Percentiles rank a stretch among this genome's conserved stretches.
These are phyloP conservation scores for Fulica atra DNA, from an alignment of 2,113 vertebrate species.

Conservation along the genomic window DNA sequence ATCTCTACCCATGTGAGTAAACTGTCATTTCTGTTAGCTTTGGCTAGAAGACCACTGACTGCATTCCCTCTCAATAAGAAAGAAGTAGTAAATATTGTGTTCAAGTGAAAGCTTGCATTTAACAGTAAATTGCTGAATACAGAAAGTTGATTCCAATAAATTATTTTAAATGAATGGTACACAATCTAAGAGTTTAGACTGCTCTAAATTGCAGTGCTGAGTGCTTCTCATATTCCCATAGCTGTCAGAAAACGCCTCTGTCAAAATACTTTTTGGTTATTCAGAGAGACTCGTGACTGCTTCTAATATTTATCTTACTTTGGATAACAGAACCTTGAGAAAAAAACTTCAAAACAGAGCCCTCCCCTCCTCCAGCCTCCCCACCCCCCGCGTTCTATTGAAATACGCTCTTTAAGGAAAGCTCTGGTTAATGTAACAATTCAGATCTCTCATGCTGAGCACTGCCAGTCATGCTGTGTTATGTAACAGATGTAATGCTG, in stretches of 20 bases:
- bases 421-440: background rate
- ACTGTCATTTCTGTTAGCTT: background rate
- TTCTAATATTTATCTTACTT: background rate
- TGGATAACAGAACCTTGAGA: background rate
- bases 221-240: background rate
- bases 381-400: background rate
- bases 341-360: background rate
- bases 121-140: background rate
- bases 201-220: background rate
- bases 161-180: background rate
- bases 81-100: background rate
- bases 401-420: background rate
- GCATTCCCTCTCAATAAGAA: background rate
- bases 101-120: background rate
- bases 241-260: background rate
- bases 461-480: background rate
- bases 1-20: background rate
- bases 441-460: background rate
- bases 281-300: background rate
- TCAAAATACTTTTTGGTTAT: background rate
- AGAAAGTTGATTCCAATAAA: background rate
- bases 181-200: background rate
- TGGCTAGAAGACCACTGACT: background rate
- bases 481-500: background rate
- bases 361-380: too few species aligned